phyloP scores from a whole-genome alignment of 2,113 vertebrate genomes.

The Mobula hypostoma region DNA sequence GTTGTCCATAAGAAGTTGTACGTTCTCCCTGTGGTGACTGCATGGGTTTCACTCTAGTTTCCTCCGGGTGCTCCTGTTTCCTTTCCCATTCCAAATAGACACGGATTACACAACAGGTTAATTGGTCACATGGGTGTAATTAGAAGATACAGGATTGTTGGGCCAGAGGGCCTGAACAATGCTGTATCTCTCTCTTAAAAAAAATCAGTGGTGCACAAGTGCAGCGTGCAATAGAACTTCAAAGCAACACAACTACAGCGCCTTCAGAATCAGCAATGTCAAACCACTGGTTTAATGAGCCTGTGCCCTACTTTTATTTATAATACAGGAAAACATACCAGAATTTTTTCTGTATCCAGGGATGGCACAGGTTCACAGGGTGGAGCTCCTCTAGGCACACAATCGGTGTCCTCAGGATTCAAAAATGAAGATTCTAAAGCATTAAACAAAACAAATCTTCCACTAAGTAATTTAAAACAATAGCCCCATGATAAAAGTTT shows the following conservation, averaged over 20 bases:
- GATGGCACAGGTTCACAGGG: constrained; percentile 84
- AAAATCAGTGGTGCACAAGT: background rate
- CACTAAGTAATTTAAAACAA: background rate
- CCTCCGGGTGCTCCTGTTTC: too few relatives aligned
- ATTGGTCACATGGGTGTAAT: too few relatives aligned
- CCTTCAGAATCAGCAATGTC: background rate
- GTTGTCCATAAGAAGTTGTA: too few relatives aligned
- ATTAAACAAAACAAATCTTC: constrained; percentile 39
- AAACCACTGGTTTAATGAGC: background rate
- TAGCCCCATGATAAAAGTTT: background rate
- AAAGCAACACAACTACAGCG: background rate
- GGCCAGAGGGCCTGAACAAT: too few relatives aligned
- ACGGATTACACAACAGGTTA: too few relatives aligned
- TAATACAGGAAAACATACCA: constrained; percentile 60
- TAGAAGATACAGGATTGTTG: too few relatives aligned
- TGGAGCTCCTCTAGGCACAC: constrained; percentile 70
- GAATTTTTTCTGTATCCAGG: constrained; percentile 86
- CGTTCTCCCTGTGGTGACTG: too few relatives aligned
- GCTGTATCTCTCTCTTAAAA: background rate
- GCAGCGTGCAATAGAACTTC: background rate
- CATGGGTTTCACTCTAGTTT: too few relatives aligned
- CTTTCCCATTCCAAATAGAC: too few relatives aligned
- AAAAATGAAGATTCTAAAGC: constrained; percentile 77
- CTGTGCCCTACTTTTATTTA: background rate
- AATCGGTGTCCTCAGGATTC: constrained; percentile 80